Conservation (phyloP, 2,113 vertebrate genomes). For the Oenanthe melanoleuca region DNA sequence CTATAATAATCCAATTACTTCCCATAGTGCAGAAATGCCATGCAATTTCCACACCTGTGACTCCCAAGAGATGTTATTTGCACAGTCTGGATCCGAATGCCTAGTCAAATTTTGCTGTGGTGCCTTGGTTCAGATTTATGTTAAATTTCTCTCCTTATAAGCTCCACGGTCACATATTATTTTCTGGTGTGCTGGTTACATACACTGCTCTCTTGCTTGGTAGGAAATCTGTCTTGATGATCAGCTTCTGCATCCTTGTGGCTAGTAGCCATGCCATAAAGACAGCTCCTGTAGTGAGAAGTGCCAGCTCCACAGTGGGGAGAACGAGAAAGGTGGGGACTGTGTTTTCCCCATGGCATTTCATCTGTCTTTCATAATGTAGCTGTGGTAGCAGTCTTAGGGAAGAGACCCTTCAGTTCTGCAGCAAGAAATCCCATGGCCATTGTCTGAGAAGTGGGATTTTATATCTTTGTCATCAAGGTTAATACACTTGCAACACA, state of each 20-base stretch:
- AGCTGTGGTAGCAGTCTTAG: background rate
- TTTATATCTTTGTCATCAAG: background rate
- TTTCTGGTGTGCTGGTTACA: constrained; percentile 36
- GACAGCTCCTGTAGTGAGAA: background rate
- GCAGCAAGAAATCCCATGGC: background rate
- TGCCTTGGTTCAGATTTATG: constrained; percentile 29
- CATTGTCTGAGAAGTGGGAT: background rate
- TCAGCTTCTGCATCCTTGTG: background rate
- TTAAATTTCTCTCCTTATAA: constrained; percentile 37
- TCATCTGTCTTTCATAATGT: background rate
- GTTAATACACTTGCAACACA: background rate
- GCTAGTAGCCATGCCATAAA: background rate
- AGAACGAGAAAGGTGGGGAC: background rate
- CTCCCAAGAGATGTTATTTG: constrained; percentile 65
- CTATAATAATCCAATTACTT: constrained; percentile 72
- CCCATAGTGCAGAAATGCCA: constrained; percentile 55
- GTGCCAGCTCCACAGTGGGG: background rate
- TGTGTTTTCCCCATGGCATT: background rate
- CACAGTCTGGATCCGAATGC: constrained; percentile 70
- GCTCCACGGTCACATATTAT: background rate
- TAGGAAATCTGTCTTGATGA: constrained; percentile 29
- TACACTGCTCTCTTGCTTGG: constrained; percentile 12
- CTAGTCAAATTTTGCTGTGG: constrained; percentile 42
- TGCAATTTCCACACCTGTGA: constrained; percentile 70
- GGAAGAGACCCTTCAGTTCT: background rate